phyloP scores from a whole-genome alignment of 2,113 vertebrate genomes.

The Heterotilapia buettikoferi region DNA sequence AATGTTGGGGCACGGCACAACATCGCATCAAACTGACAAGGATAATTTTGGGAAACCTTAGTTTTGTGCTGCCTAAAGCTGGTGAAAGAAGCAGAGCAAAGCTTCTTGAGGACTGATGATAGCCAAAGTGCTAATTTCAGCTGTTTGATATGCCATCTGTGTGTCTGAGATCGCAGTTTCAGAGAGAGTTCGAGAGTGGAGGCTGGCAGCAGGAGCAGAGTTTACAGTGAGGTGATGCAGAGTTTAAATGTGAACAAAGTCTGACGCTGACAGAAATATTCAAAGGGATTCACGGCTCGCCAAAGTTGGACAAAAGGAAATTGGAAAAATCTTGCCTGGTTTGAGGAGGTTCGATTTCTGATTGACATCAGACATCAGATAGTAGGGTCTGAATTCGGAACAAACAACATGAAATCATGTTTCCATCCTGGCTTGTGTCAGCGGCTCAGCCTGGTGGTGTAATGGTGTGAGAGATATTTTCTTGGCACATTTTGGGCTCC shows the following conservation, averaged over 20 bases:
- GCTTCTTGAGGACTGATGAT: not conserved
- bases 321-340: not conserved
- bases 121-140: not conserved
- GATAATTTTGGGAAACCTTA: not conserved
- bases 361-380: not conserved
- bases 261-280: not conserved
- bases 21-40: not conserved
- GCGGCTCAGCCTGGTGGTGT: not conserved
- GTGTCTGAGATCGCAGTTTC: not conserved
- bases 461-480: not conserved
- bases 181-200: not conserved
- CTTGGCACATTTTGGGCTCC: not conserved
- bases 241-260: not conserved
- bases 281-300: not conserved
- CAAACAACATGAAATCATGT: not conserved
- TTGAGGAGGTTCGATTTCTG: not conserved
- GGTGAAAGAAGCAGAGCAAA: not conserved
- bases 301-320: not conserved
- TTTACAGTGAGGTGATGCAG: not conserved
- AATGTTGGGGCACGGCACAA: not conserved
- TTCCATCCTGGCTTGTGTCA: not conserved
- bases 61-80: not conserved
- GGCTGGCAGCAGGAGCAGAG: not conserved
- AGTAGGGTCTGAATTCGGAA: not conserved
- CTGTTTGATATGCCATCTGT: conserved; percentile 24